phyloP scores from a whole-genome alignment of 1,140 invertebrate genomes.

The Panagrolaimus sp. region DNA sequence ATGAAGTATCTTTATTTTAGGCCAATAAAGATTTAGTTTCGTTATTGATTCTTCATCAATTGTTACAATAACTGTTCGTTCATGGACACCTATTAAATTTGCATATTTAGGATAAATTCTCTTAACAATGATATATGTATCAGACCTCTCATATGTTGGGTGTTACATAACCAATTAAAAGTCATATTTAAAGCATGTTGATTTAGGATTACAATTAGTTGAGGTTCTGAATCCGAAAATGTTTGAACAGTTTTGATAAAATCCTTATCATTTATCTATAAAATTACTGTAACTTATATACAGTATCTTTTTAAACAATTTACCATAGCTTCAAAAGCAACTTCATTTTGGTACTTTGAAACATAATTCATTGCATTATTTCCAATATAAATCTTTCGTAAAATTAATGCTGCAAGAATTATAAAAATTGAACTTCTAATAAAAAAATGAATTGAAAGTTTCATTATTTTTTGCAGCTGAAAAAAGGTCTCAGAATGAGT shows the following conservation, averaged over 20 bases:
- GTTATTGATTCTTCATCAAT: slow-evolving; percentile 41
- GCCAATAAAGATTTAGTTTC: slow-evolving; percentile 40
- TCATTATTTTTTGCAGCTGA: background rate
- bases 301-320: background rate
- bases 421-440: background rate
- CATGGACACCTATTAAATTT: slow-evolving; percentile 42
- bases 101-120: background rate
- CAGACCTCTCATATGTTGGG: slow-evolving; percentile 30
- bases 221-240: slow-evolving; percentile 31
- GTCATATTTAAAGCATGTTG: slow-evolving; percentile 58
- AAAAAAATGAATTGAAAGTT: background rate
- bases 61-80: slow-evolving; percentile 49
- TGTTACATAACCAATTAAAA: slow-evolving; percentile 57
- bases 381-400: slow-evolving; percentile 29
- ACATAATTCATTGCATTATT: slow-evolving; percentile 29
- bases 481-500: slow-evolving; percentile 3
- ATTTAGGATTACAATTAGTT: slow-evolving; percentile 51
- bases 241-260: slow-evolving; percentile 6
- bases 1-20: slow-evolving; percentile 44
- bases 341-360: slow-evolving; percentile 21
- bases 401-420: background rate
- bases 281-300: background rate
- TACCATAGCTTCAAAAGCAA: slow-evolving; percentile 21
- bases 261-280: background rate
- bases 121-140: background rate